phyloP scores from a whole-genome alignment of 2,888 invertebrate genomes.

The Steinernema hermaphroditum region DNA sequence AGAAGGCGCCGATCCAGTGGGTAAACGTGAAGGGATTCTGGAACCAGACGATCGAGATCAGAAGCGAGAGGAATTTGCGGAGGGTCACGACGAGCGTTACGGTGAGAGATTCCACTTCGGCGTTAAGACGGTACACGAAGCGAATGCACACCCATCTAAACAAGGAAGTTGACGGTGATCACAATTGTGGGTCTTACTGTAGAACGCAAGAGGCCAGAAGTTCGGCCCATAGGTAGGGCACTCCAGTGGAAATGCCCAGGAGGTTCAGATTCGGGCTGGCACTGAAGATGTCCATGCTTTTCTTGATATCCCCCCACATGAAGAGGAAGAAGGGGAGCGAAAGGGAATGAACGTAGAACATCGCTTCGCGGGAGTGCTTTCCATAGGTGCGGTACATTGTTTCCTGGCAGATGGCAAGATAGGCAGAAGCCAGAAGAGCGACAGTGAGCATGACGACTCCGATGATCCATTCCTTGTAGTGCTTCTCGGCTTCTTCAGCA shows the following conservation, averaged over 20 bases:
- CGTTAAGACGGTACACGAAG: slow-evolving; percentile 88
- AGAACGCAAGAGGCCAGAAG: slow-evolving; percentile 53
- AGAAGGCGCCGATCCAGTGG: slow-evolving; percentile 87
- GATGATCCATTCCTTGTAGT: slow-evolving; percentile 61
- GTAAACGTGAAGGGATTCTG: slow-evolving; percentile 86
- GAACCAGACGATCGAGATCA: slow-evolving; percentile 92
- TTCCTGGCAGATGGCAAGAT: slow-evolving; percentile 72
- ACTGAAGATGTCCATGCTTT: slow-evolving; percentile 78
- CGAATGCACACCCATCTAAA: slow-evolving; percentile 83
- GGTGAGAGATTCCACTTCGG: slow-evolving; percentile 72
- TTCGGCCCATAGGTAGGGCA: slow-evolving; percentile 61
- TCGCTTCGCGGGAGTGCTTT: slow-evolving; percentile 79
- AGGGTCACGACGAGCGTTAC: slow-evolving; percentile 87
- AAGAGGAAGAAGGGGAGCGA: slow-evolving; percentile 87
- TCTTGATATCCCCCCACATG: slow-evolving; percentile 77
- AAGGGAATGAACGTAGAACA: slow-evolving; percentile 76
- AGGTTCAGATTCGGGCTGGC: slow-evolving; percentile 57
- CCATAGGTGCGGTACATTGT: slow-evolving; percentile 73
- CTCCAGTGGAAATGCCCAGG: slow-evolving; percentile 37
- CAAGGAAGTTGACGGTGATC: slow-evolving; percentile 13
- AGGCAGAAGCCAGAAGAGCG: slow-evolving; percentile 86
- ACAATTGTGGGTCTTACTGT: slow-evolving; percentile 45
- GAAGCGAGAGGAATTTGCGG: slow-evolving; percentile 87
- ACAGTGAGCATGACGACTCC: slow-evolving; percentile 75
- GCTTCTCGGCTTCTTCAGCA: slow-evolving; percentile 59